phyloP scores from a whole-genome alignment of 2,797 vertebrate genomes.

The Mormyrops attenuatus region DNA sequence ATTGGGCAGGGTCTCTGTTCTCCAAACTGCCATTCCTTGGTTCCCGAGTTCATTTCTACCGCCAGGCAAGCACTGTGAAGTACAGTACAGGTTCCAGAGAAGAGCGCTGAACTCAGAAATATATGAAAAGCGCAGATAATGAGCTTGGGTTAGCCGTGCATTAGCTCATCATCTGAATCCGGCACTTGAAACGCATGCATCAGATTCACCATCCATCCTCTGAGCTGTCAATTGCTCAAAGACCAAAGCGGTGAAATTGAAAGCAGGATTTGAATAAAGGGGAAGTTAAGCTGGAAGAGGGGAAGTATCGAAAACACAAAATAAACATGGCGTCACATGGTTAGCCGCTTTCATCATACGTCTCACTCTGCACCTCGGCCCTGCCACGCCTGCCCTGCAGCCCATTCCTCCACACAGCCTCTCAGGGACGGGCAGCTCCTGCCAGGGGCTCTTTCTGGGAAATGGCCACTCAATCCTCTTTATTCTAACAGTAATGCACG shows the following conservation, averaged over 20 bases:
- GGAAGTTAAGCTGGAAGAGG: not conserved
- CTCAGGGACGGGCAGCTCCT: not conserved
- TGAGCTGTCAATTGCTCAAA: not conserved
- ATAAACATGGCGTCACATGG: not conserved
- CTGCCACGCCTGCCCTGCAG: not conserved
- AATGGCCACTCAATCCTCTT: constrained; percentile 30
- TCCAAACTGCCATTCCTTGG: not conserved
- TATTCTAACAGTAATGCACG: constrained; percentile 24
- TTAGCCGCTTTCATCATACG: not conserved
- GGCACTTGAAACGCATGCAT: not conserved
- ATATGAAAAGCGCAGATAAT: not conserved
- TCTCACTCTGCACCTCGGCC: not conserved
- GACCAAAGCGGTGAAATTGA: not conserved
- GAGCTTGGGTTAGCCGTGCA: not conserved
- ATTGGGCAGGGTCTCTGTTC: not conserved
- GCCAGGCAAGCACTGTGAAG: not conserved
- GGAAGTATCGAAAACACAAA: not conserved
- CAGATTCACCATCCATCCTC: not conserved
- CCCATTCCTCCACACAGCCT: not conserved
- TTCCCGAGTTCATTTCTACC: not conserved
- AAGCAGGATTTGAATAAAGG: not conserved
- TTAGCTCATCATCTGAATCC: not conserved
- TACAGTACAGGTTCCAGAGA: not conserved
- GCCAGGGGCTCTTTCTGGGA: constrained; percentile 24
- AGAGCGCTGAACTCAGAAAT: not conserved